Evolutionary conservation across 2,797 vertebrate species (phyloP).

Genomic region (Sebastes elongatus): DNA sequence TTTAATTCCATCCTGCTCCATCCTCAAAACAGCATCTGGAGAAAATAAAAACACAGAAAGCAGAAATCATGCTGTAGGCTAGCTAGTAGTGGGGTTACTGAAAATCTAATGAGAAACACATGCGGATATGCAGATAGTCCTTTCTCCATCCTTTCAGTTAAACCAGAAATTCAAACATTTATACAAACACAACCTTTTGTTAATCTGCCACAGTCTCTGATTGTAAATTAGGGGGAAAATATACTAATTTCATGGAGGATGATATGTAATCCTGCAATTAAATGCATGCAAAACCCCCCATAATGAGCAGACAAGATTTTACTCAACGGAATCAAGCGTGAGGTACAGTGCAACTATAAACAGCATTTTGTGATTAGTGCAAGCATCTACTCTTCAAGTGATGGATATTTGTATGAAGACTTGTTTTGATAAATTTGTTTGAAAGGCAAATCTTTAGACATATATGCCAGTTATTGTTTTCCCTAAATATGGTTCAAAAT

Average conservation of each 20-base stretch:
- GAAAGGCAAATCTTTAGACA: not conserved
- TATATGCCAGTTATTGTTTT: no score
- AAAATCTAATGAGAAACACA: slow-evolving; percentile 12
- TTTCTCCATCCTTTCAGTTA: not conserved
- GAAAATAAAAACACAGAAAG: not conserved
- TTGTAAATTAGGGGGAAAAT: not conserved
- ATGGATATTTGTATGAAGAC: not conserved
- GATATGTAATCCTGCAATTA: not conserved
- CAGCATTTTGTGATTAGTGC: not conserved
- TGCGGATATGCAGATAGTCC: not conserved
- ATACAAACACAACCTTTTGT: not conserved
- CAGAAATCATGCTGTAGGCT: not conserved
- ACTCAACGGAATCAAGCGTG: not conserved
- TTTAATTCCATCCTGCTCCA: not conserved
- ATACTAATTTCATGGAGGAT: not conserved
- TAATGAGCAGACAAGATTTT: not conserved
- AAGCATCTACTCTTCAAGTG: not conserved
- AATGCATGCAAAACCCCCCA: not conserved
- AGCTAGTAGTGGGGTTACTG: not conserved
- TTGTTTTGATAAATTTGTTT: not conserved
- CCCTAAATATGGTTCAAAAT: not conserved
- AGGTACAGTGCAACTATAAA: not conserved
- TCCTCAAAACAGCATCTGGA: slow-evolving; percentile 2
- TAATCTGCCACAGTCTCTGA: not conserved
- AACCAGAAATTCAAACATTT: not conserved